Percentiles rank a stretch among this genome's conserved stretches.
Conservation (phyloP, 1,140 invertebrate genomes). For the Ptiloglossa arizonensis region DNA sequence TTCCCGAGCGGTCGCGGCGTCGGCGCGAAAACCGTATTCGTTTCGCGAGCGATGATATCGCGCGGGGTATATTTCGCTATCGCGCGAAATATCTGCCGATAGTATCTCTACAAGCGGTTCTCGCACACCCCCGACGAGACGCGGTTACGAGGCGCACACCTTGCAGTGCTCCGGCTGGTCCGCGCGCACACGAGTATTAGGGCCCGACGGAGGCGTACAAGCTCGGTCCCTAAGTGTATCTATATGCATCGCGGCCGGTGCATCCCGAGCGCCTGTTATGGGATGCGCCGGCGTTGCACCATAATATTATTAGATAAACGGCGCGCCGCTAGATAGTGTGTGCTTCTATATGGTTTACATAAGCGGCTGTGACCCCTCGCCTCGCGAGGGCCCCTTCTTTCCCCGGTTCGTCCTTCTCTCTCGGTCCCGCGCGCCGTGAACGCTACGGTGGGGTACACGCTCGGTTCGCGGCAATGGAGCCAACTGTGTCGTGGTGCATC, state of each 20-base stretch:
- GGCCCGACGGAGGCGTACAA: neutral
- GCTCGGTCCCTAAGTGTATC: conserved; percentile 34
- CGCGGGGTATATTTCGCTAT: conserved; percentile 52
- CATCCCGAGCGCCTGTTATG: conserved; percentile 66
- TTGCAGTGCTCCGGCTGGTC: conserved; percentile 22
- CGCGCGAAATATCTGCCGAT: conserved; percentile 66
- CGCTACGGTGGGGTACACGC: no score
- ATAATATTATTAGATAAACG: conserved; percentile 78
- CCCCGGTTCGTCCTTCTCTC: neutral
- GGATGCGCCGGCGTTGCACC: conserved; percentile 67
- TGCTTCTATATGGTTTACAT: conserved; percentile 74
- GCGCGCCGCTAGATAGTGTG: conserved; percentile 71
- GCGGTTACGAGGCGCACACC: conserved; percentile 41
- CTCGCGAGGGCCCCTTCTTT: conserved; percentile 61
- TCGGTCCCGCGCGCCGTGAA: neutral
- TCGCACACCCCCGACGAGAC: conserved; percentile 56
- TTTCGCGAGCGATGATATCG: conserved; percentile 64
- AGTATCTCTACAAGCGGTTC: conserved; percentile 63
- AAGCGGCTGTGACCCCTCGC: conserved; percentile 70
- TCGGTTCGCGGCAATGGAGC: conserved; percentile 27
- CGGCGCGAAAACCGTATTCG: conserved; percentile 49
- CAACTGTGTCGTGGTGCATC: conserved; percentile 32
- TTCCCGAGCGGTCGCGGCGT: conserved; percentile 6
- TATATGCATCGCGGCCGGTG: conserved; percentile 56
- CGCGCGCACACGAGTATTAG: conserved; percentile 36